A percentile compares a stretch with the other conserved stretches of the same genome.
Conservation (phyloP, 2,113 vertebrate genomes). For the Aspidoscelis tigris region DNA sequence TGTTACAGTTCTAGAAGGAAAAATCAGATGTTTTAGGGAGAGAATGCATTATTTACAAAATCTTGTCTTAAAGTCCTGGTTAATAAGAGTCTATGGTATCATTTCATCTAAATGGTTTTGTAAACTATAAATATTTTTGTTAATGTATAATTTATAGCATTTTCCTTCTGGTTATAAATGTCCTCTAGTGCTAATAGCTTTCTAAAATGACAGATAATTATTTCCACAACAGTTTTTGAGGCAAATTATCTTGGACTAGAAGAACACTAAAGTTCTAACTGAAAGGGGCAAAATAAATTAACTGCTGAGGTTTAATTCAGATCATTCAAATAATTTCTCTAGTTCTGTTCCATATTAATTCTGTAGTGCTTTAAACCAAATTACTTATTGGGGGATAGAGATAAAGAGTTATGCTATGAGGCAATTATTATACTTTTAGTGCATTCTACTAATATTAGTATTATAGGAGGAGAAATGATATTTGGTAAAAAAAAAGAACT, state of each 20-base stretch:
- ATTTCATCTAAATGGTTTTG: neutral
- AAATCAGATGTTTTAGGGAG: neutral
- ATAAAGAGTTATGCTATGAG: neutral
- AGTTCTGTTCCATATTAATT: neutral
- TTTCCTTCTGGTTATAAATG: neutral
- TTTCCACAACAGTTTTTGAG: neutral
- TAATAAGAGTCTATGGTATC: neutral
- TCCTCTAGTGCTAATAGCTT: conserved; percentile 10
- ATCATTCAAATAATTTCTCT: neutral
- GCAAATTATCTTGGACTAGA: neutral
- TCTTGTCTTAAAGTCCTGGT: neutral
- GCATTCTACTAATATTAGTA: neutral
- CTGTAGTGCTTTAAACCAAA: neutral
- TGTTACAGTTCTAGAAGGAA: neutral
- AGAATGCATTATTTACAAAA: neutral
- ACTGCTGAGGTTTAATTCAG: neutral
- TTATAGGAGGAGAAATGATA: neutral
- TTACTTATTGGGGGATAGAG: neutral
- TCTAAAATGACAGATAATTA: neutral
- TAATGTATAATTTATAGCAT: conserved; percentile 13
- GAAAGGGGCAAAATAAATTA: neutral
- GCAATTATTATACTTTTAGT: neutral
- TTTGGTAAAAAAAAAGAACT: neutral
- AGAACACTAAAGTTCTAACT: neutral
- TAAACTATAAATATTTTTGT: neutral